A percentile compares a stretch with the other conserved stretches of the same genome.
Evolutionary conservation across 1,140 invertebrate species (phyloP).

Genomic region (Euwallacea fornicatus): DNA sequence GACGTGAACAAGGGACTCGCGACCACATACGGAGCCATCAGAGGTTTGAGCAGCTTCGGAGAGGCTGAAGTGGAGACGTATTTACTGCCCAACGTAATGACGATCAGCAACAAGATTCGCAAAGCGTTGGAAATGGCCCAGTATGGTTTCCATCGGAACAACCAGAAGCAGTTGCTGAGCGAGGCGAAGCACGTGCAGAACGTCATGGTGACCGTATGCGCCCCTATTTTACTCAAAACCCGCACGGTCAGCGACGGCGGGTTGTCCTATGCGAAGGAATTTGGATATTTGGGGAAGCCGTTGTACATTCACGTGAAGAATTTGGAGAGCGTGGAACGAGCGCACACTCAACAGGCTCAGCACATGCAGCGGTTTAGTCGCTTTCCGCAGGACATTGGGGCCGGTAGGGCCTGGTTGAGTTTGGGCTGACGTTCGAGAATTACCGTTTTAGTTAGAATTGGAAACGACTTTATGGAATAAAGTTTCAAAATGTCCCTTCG

Average conservation of each 20-base stretch:
- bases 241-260: conserved; percentile 36
- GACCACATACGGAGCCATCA: conserved; percentile 42
- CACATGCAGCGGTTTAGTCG: conserved; percentile 18
- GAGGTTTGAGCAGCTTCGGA: conserved; percentile 42
- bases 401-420: too few relatives aligned
- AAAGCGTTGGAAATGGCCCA: conserved; percentile 34
- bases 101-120: conserved; percentile 37
- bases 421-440: too few relatives aligned
- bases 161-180: conserved; percentile 37
- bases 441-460: too few relatives aligned
- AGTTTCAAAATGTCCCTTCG: too few relatives aligned
- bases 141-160: conserved; percentile 23
- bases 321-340: conserved; percentile 34
- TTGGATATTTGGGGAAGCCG: conserved; percentile 43
- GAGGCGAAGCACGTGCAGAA: conserved; percentile 41
- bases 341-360: conserved; percentile 23
- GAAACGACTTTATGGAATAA: too few relatives aligned
- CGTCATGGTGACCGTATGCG: conserved; percentile 35
- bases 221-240: conserved; percentile 40
- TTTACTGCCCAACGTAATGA: conserved; percentile 32
- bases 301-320: conserved; percentile 42
- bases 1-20: conserved; percentile 37
- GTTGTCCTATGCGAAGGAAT: conserved; percentile 37
- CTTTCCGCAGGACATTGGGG: not conserved
- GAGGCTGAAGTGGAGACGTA: conserved; percentile 38